Evolutionary conservation across 2,113 vertebrate species (phyloP), one percentile per base, ranked within the genome.

Genomic region (Seriola aureovittata): DNA sequence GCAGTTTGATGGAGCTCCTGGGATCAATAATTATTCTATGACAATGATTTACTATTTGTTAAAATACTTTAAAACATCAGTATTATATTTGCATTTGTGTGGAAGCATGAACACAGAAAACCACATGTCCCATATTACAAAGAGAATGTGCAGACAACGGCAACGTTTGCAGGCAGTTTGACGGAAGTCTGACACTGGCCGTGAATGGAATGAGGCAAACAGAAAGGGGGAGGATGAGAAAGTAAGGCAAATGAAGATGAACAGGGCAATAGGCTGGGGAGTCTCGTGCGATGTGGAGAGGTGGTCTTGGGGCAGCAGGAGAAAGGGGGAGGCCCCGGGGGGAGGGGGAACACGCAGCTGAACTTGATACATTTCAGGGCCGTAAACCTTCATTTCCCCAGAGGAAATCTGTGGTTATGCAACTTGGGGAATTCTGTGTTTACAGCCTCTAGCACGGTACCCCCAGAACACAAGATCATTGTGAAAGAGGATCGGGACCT

Each of bases 351-450:
- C 72, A 75, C 48, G 23, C 75, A 85, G 62, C 84, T 89, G 88
- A 92, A 92, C 77, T 85, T 90, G 88, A 92, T 90, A 89, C 75
- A 91, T 90, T 88, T 92, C 75, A 78, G 69, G 80, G 71, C 85
- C 29, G 25, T 90, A 85, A 92, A 88, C 74, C 78, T 88, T 90
- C 29, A 57, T 90, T 88, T 89, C 71, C 81, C 84, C 54, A 11
- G 78, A 81, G 85, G 64, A 90, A 82, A 84, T 88, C 48, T 86
- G 73, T 70, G 63, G 85, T 93, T 92, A 91, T 82, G 85, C 78
- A 92, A 92, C 50, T 46, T 55, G 69, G 89, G 91, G 85, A 87
- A 87, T 85, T 90, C 89, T 93, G 54, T 89, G 82, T 92, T 87
- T 90, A 63, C 78, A 82, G 79, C 72, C 69, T 58, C 87, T 83